A percentile compares a stretch with the other conserved stretches of the same genome.
phyloP scores from a whole-genome alignment of 1,140 invertebrate genomes.

The Adelges cooleyi region DNA sequence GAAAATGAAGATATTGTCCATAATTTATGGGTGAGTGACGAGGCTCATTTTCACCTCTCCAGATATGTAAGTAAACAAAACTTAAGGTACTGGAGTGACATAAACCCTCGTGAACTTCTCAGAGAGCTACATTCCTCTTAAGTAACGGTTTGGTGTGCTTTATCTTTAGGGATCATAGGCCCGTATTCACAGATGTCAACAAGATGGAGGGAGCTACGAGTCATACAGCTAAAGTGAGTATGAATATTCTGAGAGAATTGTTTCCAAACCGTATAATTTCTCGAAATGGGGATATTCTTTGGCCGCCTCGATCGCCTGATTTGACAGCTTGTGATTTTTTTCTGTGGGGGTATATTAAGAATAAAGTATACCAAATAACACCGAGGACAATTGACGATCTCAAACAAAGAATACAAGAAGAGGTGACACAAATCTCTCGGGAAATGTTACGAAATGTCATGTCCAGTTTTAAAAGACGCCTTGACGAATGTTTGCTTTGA shows the following conservation, averaged over 20 bases:
- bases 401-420: slow-evolving; percentile 17
- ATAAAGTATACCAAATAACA: neutral
- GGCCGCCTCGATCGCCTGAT: slow-evolving; percentile 36
- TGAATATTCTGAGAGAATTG: slow-evolving; percentile 31
- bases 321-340: slow-evolving; percentile 37
- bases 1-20: too few relatives aligned
- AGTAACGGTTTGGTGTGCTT: too few relatives aligned
- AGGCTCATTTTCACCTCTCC: too few relatives aligned
- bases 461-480: neutral
- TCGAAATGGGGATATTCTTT: slow-evolving; percentile 30
- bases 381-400: slow-evolving; percentile 15
- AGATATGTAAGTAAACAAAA: too few relatives aligned
- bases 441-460: slow-evolving; percentile 14
- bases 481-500: neutral
- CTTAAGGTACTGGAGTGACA: too few relatives aligned
- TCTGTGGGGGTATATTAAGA: slow-evolving; percentile 35
- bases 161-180: too few relatives aligned
- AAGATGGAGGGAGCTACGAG: slow-evolving; percentile 32
- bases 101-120: too few relatives aligned
- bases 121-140: too few relatives aligned
- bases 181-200: too few relatives aligned
- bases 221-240: slow-evolving; percentile 33
- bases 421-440: neutral
- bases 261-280: slow-evolving; percentile 34
- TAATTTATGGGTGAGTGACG: too few relatives aligned